Percentiles rank a stretch among this genome's conserved stretches.
Conservation (phyloP, 92 coral and sea anemone species). For the Scolanthus callimorphus region DNA sequence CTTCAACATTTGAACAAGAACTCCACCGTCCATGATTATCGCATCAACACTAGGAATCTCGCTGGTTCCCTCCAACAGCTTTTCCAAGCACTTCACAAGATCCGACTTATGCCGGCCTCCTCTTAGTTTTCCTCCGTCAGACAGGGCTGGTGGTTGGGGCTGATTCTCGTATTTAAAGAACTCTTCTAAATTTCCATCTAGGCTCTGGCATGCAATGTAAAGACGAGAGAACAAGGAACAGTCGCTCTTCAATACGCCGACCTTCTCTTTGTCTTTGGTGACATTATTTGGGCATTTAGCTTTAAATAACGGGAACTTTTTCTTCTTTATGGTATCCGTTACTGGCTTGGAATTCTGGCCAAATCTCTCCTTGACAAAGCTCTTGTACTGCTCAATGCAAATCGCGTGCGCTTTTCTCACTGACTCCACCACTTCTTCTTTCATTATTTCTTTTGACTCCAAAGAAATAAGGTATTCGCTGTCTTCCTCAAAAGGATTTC, state of each 20-base stretch:
- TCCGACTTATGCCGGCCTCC: conserved; percentile 33
- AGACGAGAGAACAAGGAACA: conserved; percentile 46
- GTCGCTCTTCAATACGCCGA: conserved; percentile 28
- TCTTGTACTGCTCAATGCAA: conserved; percentile 30
- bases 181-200: conserved; percentile 32
- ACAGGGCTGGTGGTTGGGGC: conserved; percentile 37
- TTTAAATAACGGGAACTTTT: conserved; percentile 40
- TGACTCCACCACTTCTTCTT: conserved; percentile 11
- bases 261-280: conserved; percentile 23
- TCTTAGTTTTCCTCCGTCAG: conserved; percentile 7
- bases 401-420: conserved; percentile 18
- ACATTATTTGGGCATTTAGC: neutral
- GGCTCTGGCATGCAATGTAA: conserved; percentile 41
- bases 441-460: conserved; percentile 21
- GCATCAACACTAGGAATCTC: conserved; percentile 26
- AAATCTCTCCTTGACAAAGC: conserved; percentile 35
- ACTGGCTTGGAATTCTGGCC: conserved; percentile 19
- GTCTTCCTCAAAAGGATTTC: conserved; percentile 40
- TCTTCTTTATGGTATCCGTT: conserved; percentile 24
- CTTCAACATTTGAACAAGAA: conserved; percentile 33
- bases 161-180: conserved; percentile 18
- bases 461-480: conserved; percentile 19
- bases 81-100: conserved; percentile 26
- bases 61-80: neutral
- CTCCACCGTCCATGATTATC: conserved; percentile 18